A percentile compares a stretch with the other conserved stretches of the same genome.
Evolutionary conservation across 1,140 invertebrate species (phyloP).

Genomic region (Coptotermes formosanus): DNA sequence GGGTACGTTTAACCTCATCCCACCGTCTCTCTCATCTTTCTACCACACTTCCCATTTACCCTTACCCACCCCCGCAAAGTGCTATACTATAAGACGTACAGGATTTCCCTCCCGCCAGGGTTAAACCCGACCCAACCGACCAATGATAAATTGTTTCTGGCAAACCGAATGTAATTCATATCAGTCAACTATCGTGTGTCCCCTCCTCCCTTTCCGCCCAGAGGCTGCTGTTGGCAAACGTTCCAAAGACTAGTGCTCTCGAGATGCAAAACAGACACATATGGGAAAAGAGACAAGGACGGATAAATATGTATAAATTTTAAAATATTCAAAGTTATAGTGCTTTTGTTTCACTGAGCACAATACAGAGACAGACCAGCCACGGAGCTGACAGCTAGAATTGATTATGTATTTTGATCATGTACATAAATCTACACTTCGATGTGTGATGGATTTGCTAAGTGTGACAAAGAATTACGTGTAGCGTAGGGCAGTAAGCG

Average conservation of each 20-base stretch:
- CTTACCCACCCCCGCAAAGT: too few relatives aligned
- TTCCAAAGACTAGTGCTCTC: background rate
- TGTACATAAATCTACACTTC: too few relatives aligned
- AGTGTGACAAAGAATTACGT: too few relatives aligned
- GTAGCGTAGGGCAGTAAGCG: too few relatives aligned
- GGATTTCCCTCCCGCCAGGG: background rate
- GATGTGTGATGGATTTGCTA: too few relatives aligned
- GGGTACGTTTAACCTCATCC: background rate
- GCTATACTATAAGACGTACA: background rate
- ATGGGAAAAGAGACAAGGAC: background rate
- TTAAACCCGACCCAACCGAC: background rate
- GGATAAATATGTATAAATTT: background rate
- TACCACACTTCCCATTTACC: background rate
- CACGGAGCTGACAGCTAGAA: too few relatives aligned
- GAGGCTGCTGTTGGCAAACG: background rate
- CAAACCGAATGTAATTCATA: constrained; percentile 2
- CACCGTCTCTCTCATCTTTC: background rate
- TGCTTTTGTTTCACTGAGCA: background rate
- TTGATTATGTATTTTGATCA: too few relatives aligned
- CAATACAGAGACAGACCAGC: too few relatives aligned
- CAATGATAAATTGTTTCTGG: constrained; percentile 13
- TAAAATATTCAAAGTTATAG: background rate
- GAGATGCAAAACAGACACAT: background rate
- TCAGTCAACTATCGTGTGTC: background rate
- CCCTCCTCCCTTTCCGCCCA: background rate